Conservation (phyloP, 2,113 vertebrate species). For the Neopipo cinnamomea region DNA sequence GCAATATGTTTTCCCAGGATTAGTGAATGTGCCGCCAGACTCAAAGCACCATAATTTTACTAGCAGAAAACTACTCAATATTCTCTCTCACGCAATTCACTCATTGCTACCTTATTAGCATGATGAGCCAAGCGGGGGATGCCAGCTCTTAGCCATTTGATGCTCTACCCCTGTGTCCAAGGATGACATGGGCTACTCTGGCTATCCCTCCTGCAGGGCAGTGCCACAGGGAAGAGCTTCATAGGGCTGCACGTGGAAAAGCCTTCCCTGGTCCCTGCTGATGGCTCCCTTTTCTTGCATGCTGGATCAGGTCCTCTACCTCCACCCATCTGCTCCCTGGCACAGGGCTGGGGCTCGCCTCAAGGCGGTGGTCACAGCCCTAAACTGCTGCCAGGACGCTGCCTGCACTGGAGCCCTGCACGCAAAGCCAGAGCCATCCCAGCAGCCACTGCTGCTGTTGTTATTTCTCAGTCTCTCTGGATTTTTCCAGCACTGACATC, state of each 20-base stretch:
- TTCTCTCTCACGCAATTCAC: not conserved
- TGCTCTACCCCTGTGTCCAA: rapidly evolving
- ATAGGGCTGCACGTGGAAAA: not conserved
- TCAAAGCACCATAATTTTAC: not conserved
- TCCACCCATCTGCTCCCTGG: not conserved
- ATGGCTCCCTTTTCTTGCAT: not conserved
- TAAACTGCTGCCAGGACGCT: rapidly evolving
- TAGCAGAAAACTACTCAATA: not conserved
- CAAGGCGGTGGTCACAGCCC: rapidly evolving
- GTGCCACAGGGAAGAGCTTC: not conserved
- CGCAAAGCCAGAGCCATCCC: not conserved
- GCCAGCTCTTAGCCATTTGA: not conserved
- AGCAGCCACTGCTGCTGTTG: not conserved
- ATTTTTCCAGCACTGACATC: constrained; percentile 41
- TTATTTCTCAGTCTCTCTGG: constrained; percentile 19
- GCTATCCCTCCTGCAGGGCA: not conserved
- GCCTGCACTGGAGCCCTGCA: not conserved
- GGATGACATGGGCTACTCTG: not conserved
- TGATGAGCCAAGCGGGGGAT: not conserved
- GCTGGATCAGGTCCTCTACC: not conserved
- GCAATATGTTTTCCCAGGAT: not conserved
- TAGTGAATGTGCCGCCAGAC: not conserved
- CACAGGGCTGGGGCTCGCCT: rapidly evolving
- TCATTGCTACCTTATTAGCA: not conserved
- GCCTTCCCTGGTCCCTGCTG: not conserved